Evolutionary conservation across 64 coral and sea anemone genomes (phyloP).

Genomic region (Stichodactyla mertensii): DNA sequence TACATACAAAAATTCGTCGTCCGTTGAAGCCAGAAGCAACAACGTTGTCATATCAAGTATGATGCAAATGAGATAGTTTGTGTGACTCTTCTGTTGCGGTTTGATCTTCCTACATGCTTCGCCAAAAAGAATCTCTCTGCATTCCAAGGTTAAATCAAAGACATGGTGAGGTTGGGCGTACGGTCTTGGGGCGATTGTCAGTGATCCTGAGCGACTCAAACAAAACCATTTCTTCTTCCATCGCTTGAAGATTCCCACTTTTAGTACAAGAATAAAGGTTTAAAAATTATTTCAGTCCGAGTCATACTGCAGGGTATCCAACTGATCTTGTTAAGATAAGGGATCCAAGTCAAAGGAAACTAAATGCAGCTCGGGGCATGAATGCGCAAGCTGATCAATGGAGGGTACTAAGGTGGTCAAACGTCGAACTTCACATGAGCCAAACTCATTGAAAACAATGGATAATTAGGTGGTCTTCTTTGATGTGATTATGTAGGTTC

Average conservation of each 20-base stretch:
- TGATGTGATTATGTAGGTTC: too few species aligned
- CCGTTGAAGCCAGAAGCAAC: not conserved
- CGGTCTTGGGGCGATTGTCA: not conserved
- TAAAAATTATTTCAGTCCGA: too few species aligned
- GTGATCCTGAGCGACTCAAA: not conserved
- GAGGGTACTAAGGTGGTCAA: too few species aligned
- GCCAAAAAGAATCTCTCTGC: not conserved
- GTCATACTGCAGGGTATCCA: too few species aligned
- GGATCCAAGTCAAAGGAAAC: too few species aligned
- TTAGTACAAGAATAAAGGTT: not conserved
- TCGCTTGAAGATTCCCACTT: not conserved
- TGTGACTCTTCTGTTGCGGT: not conserved
- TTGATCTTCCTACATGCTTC: not conserved
- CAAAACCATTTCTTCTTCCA: not conserved
- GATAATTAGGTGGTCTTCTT: too few species aligned
- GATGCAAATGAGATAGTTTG: not conserved
- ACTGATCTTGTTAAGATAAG: too few species aligned
- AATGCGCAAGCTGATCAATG: too few species aligned
- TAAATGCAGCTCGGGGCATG: too few species aligned
- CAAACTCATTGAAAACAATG: too few species aligned
- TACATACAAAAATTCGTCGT: not conserved
- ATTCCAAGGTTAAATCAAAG: not conserved
- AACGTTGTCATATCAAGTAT: not conserved
- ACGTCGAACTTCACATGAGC: too few species aligned
- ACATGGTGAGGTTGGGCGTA: not conserved